A percentile compares a stretch with the other conserved stretches of the same genome.
These are phyloP conservation scores for Diadophis punctatus DNA, from an alignment of 2,113 vertebrate species.

Conservation along the genomic window DNA sequence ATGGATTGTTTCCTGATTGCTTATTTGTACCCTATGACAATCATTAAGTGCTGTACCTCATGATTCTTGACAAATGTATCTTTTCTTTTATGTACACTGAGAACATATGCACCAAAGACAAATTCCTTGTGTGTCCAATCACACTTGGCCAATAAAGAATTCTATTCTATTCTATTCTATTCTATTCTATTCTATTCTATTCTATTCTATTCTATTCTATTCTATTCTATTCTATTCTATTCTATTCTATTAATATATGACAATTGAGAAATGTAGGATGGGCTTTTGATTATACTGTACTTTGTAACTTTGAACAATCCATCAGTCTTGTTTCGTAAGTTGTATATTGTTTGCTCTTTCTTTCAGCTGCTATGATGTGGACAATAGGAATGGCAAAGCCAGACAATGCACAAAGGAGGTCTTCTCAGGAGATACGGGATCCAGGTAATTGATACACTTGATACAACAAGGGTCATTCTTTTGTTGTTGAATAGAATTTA, in stretches of 20 bases:
- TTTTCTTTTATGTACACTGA: too few relatives aligned
- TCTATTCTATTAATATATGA: background rate
- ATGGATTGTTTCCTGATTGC: too few relatives aligned
- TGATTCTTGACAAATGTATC: too few relatives aligned
- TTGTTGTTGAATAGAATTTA: background rate
- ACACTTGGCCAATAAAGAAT: too few relatives aligned
- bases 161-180: too few relatives aligned
- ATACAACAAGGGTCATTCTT: background rate
- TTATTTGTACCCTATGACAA: too few relatives aligned
- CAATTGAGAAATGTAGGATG: background rate
- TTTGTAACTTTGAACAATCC: background rate
- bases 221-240: too few relatives aligned
- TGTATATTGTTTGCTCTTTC: constrained; percentile 4
- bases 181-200: too few relatives aligned
- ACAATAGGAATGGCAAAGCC: constrained; percentile 89
- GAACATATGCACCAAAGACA: too few relatives aligned
- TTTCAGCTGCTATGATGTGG: constrained; percentile 93
- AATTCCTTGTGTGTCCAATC: too few relatives aligned
- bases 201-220: too few relatives aligned
- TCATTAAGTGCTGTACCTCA: too few relatives aligned
- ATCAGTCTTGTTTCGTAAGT: background rate
- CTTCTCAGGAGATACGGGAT: constrained; percentile 44
- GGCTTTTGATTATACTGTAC: background rate
- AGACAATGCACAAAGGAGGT: constrained; percentile 62
- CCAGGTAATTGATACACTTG: constrained; percentile 58